Conservation (phyloP, 2,113 vertebrate genomes). For the Myxocyprinus asiaticus region DNA sequence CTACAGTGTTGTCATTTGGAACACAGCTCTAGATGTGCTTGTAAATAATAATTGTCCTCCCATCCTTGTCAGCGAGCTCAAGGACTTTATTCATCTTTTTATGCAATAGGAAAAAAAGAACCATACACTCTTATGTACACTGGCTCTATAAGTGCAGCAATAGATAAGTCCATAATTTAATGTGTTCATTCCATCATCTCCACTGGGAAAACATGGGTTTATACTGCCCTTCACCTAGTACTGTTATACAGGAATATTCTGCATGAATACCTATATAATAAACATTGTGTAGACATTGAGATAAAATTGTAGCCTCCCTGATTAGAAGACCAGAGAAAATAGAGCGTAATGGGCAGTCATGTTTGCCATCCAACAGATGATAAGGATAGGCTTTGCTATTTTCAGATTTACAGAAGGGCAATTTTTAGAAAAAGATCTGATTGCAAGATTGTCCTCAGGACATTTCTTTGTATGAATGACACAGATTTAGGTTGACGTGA, state of each 20-base stretch:
- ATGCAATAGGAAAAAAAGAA: slow-evolving; percentile 38
- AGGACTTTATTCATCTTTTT: slow-evolving; percentile 36
- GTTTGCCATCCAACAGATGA: not conserved
- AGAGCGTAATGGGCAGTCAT: not conserved
- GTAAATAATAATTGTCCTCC: slow-evolving; percentile 6
- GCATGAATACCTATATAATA: not conserved
- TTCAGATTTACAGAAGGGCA: slow-evolving; percentile 3
- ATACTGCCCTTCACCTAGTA: slow-evolving; percentile 12
- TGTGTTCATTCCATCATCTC: slow-evolving; percentile 14
- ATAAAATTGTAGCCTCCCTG: not conserved
- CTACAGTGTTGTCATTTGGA: not conserved
- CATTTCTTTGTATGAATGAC: not conserved
- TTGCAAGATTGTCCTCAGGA: not conserved
- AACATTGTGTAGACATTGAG: slow-evolving; percentile 13
- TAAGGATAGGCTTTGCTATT: not conserved
- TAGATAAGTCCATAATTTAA: slow-evolving; percentile 10
- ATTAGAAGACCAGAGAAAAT: not conserved
- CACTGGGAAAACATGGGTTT: not conserved
- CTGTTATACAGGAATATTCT: not conserved
- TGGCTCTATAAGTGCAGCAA: slow-evolving; percentile 10
- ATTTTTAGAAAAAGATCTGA: not conserved
- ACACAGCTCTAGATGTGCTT: not conserved
- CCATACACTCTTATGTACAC: slow-evolving; percentile 36
- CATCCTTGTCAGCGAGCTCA: slow-evolving; percentile 13
- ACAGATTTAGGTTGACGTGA: too few species aligned